Base-by-base conservation (phyloP, 2,113 vertebrate genomes). In the Macquaria australasica region DNA sequence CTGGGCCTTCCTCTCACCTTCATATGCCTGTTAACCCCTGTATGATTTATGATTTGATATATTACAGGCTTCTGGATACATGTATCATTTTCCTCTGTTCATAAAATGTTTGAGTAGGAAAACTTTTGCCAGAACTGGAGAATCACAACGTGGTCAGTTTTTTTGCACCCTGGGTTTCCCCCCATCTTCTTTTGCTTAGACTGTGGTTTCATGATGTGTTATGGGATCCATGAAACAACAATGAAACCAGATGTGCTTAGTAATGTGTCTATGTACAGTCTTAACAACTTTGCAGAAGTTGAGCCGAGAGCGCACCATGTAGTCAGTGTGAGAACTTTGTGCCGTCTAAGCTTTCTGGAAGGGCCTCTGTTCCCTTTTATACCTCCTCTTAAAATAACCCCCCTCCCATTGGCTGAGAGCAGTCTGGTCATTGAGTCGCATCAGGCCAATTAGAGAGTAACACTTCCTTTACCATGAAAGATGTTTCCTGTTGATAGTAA, bases 401-500 rank as follows among this genome's bases (percentile, higher is more conserved):
- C 85, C 79, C 55, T 74, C 88, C 87, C 94, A 98, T 98, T 97
- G 97, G 97, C 95, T 72, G 93, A 94, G 92, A 83, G 34, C 73
- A 62, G 2, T 3, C 62, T 83, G 92, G 96, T 96, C 92, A 94
- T 91, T 95, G 96, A 96, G 96, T 96, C 93, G 96, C 95, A 93
- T 93, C 85, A 92, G 93, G 94, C 96, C 97, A 96, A 96, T 96
- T 95, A 96, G 96, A 95, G 93, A 95, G 95, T 93, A 94, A 90
- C 74, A 95, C 96, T 98, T 98, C 97, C 97, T 97, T 95, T 93
- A 80, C 95, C 56, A 96, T 85, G 91, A 96, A 97, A 99, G 97
- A 97, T 98, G 98, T 97, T 99, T 99, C 98, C 98, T 99, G 97
- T 96, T 89, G 98, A 99, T 99, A 98, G 95, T 94, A 91, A 89